These are phyloP conservation scores for Brachionus calyciflorus DNA, from an alignment of 1,140 invertebrate genomes.

Conservation along the genomic window DNA sequence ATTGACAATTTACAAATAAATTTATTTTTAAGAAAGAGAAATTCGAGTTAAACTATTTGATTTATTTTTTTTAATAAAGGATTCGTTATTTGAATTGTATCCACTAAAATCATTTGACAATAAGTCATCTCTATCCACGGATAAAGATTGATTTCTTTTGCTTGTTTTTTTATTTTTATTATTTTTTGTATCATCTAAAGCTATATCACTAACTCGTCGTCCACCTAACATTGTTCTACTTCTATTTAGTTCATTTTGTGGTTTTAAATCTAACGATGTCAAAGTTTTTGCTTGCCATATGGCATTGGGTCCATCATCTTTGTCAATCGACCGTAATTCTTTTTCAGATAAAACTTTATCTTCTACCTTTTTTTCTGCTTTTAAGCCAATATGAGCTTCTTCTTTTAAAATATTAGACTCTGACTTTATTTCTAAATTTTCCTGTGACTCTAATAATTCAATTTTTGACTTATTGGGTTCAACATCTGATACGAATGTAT, in stretches of 20 bases:
- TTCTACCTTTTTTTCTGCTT: too few species aligned
- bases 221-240: slow-evolving; percentile 10
- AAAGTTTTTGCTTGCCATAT: neutral
- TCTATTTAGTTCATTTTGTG: neutral
- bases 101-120: neutral
- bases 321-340: too few species aligned
- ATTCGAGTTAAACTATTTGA: neutral
- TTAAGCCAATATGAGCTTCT: too few species aligned
- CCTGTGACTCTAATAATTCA: too few species aligned
- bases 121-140: neutral
- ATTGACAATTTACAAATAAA: too few species aligned
- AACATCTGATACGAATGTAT: neutral
- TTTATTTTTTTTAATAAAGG: neutral
- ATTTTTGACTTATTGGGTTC: neutral
- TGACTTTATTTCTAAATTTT: neutral
- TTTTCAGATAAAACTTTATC: too few species aligned
- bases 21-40: neutral
- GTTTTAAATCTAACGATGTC: neutral
- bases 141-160: neutral
- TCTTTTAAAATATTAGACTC: too few species aligned
- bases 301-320: neutral
- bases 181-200: neutral
- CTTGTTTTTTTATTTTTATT: neutral
- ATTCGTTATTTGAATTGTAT: neutral
- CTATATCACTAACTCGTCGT: neutral